Conservation (phyloP, 2,113 vertebrate species). For the Leptosomus discolor region DNA sequence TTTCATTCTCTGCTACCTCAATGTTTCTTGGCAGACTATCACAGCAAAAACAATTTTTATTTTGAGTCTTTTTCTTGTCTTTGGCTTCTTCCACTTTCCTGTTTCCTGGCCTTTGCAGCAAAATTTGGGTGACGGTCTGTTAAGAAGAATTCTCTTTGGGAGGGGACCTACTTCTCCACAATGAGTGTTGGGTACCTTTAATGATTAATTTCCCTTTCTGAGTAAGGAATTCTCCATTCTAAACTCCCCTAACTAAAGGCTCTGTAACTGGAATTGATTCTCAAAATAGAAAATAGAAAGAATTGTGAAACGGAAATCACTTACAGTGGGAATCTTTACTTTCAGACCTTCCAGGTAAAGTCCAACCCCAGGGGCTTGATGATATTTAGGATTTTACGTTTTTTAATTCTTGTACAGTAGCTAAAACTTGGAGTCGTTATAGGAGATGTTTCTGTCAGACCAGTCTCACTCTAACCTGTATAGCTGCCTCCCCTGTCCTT, state of each 20-base stretch:
- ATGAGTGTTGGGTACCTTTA: background rate
- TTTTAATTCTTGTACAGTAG: background rate
- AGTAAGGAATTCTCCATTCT: background rate
- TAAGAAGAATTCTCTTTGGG: background rate
- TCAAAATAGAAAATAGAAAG: conserved; percentile 1
- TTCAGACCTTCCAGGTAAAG: background rate
- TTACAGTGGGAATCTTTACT: background rate
- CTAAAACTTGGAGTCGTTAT: background rate
- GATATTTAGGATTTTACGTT: background rate
- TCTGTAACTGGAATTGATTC: background rate
- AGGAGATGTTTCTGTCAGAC: background rate
- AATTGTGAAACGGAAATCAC: background rate
- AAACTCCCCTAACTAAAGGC: background rate
- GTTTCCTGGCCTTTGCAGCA: background rate
- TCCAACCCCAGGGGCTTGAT: background rate
- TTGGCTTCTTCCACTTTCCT: background rate
- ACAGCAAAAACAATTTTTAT: background rate
- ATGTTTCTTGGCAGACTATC: background rate
- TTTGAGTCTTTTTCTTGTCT: background rate
- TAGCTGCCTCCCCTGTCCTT: background rate
- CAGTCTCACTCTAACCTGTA: background rate
- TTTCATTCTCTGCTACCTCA: background rate
- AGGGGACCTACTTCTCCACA: background rate
- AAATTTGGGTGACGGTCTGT: background rate
- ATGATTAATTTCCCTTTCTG: background rate